phyloP scores from a whole-genome alignment of 1,140 invertebrate species.

The Drosophila pandora region DNA sequence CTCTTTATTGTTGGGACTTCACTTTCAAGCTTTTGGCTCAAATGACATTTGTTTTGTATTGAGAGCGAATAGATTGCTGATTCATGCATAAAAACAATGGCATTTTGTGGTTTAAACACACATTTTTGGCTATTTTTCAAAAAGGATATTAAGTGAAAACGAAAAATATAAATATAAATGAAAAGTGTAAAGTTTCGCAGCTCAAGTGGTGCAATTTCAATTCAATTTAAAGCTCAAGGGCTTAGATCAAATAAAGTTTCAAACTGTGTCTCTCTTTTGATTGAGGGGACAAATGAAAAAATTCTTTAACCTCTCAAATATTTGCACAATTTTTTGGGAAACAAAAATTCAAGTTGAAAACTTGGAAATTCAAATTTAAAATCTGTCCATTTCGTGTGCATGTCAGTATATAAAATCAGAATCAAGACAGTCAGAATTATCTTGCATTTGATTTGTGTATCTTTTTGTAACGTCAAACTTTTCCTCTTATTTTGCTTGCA shows the following conservation, averaged over 20 bases:
- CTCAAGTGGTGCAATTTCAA: neutral
- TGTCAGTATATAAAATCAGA: neutral
- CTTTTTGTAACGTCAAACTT: slow-evolving; percentile 35
- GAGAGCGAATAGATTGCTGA: slow-evolving; percentile 1
- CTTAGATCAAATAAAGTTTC: neutral
- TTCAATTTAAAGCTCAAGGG: neutral
- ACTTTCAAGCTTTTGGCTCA: slow-evolving; percentile 32
- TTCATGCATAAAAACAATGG: slow-evolving; percentile 9
- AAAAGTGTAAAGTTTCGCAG: too few relatives aligned
- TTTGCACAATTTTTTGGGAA: neutral
- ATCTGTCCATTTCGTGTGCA: neutral
- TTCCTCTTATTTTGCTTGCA: slow-evolving; percentile 20
- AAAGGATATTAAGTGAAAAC: neutral
- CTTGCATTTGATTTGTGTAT: slow-evolving; percentile 38
- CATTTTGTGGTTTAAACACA: neutral
- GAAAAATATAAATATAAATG: neutral
- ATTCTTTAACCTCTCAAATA: neutral
- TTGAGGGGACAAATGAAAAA: neutral
- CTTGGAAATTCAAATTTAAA: neutral
- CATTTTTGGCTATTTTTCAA: slow-evolving; percentile 5
- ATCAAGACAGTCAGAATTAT: neutral
- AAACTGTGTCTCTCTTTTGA: neutral
- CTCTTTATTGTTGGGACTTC: slow-evolving; percentile 41
- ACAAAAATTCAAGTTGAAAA: neutral
- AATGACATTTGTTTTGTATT: slow-evolving; percentile 33